phyloP scores from a whole-genome alignment of 2,888 invertebrate genomes.

The Callyntrura sp. region DNA sequence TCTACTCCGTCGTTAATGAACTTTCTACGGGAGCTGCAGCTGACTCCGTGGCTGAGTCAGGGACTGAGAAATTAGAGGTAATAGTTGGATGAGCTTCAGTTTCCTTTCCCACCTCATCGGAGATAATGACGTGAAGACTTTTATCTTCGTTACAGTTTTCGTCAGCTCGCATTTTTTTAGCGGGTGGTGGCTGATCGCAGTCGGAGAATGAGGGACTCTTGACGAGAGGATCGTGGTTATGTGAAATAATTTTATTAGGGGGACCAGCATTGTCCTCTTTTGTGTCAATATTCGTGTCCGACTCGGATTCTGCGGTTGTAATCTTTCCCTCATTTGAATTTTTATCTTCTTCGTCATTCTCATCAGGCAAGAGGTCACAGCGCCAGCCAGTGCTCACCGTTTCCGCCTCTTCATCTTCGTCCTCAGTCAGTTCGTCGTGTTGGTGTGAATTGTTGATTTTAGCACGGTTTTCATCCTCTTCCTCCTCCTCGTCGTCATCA shows the following conservation, averaged over 20 bases:
- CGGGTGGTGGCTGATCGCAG: background rate
- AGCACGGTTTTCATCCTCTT: too few relatives aligned
- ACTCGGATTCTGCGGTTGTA: background rate
- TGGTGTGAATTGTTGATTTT: background rate
- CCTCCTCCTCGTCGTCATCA: conserved; percentile 34
- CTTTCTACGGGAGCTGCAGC: background rate
- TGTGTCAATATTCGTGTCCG: background rate
- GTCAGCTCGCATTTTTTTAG: background rate
- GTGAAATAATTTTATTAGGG: too few relatives aligned
- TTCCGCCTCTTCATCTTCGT: conserved; percentile 49
- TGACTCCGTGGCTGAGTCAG: background rate
- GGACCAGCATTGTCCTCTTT: background rate
- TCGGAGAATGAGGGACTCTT: background rate
- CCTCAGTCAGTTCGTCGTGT: conserved; percentile 6
- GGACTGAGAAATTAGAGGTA: too few relatives aligned
- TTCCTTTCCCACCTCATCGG: too few relatives aligned
- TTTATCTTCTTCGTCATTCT: too few relatives aligned
- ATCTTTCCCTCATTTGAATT: conserved; percentile 10
- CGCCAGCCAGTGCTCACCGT: background rate
- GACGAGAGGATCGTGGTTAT: too few relatives aligned
- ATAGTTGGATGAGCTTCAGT: too few relatives aligned
- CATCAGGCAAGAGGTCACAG: background rate
- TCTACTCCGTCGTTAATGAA: background rate
- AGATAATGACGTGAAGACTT: too few relatives aligned
- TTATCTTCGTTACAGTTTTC: conserved; percentile 40